Evolutionary conservation across 1,140 invertebrate species (phyloP).

Genomic region (Cydia splendana): DNA sequence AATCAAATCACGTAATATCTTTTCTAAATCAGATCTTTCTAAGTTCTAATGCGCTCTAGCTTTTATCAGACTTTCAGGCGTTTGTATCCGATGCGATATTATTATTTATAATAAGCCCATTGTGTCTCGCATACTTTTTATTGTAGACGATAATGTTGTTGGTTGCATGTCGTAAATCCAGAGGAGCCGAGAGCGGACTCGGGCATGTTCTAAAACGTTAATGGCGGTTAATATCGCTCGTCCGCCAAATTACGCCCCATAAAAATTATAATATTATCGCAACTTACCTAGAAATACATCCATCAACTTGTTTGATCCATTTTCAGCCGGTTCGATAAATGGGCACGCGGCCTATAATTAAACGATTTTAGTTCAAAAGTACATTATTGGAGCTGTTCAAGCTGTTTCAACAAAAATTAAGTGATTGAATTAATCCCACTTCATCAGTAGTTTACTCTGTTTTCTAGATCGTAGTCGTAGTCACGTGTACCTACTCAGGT

Average conservation of each 20-base stretch:
- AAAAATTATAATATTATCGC: conserved; percentile 34
- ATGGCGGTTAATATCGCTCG: conserved; percentile 25
- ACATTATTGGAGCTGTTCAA: neutral
- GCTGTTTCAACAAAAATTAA: neutral
- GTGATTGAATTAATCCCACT: neutral
- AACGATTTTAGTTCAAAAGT: conserved; percentile 3
- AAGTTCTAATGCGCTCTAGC: too few relatives aligned
- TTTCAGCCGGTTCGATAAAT: conserved; percentile 15
- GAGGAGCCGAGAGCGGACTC: neutral
- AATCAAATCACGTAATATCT: too few relatives aligned
- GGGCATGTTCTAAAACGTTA: conserved; percentile 23
- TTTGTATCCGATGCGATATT: too few relatives aligned
- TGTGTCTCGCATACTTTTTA: too few relatives aligned
- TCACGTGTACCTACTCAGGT: too few relatives aligned
- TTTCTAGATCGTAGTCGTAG: neutral
- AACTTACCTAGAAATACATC: conserved; percentile 32
- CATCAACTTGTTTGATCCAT: conserved; percentile 21
- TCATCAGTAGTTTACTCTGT: neutral
- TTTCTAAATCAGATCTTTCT: too few relatives aligned
- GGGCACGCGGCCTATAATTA: neutral
- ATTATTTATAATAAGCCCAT: too few relatives aligned
- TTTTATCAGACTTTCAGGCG: too few relatives aligned
- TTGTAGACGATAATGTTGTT: neutral
- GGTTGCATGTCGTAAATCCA: conserved; percentile 10
- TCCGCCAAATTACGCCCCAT: conserved; percentile 31